Percentiles rank a stretch among this genome's conserved stretches.
Conservation (phyloP, 2,888 invertebrate species). For the Cremastinae sp. region DNA sequence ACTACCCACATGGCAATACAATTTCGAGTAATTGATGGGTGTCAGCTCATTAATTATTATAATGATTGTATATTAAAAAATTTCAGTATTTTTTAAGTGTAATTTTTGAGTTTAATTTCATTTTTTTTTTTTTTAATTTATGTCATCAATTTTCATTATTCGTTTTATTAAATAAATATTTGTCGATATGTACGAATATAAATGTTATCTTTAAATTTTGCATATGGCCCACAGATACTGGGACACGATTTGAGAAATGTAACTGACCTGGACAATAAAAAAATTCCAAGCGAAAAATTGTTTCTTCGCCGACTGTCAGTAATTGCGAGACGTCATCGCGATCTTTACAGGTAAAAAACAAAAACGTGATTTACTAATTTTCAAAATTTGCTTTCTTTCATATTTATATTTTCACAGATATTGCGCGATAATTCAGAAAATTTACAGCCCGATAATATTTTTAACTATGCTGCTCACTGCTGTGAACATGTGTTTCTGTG, state of each 20-base stretch:
- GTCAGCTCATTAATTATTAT: background rate
- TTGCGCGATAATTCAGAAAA: too few relatives aligned
- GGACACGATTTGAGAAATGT: slow-evolving; percentile 15
- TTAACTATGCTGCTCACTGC: slow-evolving; percentile 47
- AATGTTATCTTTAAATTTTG: background rate
- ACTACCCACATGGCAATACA: slow-evolving; percentile 21
- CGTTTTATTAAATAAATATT: too few relatives aligned
- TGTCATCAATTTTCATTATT: background rate
- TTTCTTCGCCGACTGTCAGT: background rate
- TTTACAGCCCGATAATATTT: too few relatives aligned
- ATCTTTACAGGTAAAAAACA: slow-evolving; percentile 21
- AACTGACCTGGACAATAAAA: background rate
- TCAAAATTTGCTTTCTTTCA: too few relatives aligned
- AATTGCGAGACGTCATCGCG: slow-evolving; percentile 3
- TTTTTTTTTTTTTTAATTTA: background rate
- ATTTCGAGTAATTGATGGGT: slow-evolving; percentile 28
- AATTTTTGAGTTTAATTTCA: too few relatives aligned
- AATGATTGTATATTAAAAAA: background rate
- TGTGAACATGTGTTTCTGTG: slow-evolving; percentile 42
- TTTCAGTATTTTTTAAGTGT: too few relatives aligned
- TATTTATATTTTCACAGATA: too few relatives aligned
- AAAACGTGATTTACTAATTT: too few relatives aligned
- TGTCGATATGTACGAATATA: too few relatives aligned
- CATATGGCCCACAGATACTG: background rate
- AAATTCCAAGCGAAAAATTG: background rate